Evolutionary conservation across 2,113 vertebrate genomes (phyloP).

Genomic region (Pagrus major): DNA sequence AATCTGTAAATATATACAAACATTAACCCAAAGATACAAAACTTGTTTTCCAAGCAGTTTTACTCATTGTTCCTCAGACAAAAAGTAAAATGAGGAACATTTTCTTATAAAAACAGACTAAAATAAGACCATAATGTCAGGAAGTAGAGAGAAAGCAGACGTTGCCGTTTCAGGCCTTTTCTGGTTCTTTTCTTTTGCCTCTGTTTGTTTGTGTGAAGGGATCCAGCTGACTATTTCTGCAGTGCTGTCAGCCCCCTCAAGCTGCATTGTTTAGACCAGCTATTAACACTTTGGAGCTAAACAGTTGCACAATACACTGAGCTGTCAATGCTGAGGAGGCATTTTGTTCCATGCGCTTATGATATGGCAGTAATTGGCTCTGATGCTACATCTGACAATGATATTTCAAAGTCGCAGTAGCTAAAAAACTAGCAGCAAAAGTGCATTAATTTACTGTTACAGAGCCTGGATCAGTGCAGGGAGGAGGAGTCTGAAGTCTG

Average conservation of each 20-base stretch:
- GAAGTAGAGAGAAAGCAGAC: slow-evolving; percentile 5
- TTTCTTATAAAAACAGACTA: neutral
- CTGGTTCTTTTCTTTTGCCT: neutral
- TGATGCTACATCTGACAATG: neutral
- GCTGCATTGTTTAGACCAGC: slow-evolving; percentile 22
- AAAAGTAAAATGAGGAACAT: neutral
- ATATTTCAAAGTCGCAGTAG: neutral
- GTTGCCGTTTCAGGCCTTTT: neutral
- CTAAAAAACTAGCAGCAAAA: slow-evolving; percentile 2
- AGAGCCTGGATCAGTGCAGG: slow-evolving; percentile 18
- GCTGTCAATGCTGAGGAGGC: neutral
- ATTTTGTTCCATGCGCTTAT: neutral
- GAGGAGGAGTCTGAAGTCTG: slow-evolving; percentile 31
- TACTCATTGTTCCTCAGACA: neutral
- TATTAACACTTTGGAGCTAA: slow-evolving; percentile 9
- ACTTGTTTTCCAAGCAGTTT: neutral
- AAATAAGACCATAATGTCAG: slow-evolving; percentile 11
- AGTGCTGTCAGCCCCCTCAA: neutral
- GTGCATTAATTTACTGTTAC: slow-evolving; percentile 14
- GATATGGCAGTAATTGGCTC: slow-evolving; percentile 2
- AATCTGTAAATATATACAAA: neutral
- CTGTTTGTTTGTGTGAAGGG: slow-evolving; percentile 1
- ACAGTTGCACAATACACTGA: neutral
- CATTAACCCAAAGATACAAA: neutral
- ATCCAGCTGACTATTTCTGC: slow-evolving; percentile 16